Evolutionary conservation across 2,113 vertebrate genomes (phyloP).

Genomic region (Menura novaehollandiae): DNA sequence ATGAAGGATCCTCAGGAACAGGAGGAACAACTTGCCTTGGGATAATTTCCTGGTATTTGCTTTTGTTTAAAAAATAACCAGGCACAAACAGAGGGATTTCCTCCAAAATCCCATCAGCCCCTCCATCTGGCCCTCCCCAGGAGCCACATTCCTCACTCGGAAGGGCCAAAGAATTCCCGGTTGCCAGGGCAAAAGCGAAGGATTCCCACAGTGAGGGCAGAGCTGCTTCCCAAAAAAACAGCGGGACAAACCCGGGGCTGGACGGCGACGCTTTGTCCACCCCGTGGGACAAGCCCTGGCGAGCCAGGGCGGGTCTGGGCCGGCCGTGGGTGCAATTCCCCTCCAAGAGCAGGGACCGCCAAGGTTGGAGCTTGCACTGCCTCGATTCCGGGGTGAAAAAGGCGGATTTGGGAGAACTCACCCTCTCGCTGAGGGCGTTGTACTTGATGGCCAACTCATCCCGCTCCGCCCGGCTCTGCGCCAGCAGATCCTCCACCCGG

Average conservation of each 20-base stretch:
- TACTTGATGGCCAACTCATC: constrained; percentile 97
- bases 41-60: background rate
- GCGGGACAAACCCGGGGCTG: rapidly evolving
- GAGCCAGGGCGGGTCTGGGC: background rate
- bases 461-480: constrained; percentile 88
- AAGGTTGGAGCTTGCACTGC: rapidly evolving
- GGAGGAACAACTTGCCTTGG: rapidly evolving
- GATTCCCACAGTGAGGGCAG: background rate
- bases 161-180: background rate
- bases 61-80: background rate
- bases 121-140: background rate
- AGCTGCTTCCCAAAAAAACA: background rate
- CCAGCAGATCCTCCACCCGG: constrained; percentile 88
- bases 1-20: rapidly evolving
- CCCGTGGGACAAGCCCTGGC: background rate
- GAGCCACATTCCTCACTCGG: background rate
- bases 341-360: rapidly evolving
- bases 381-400: rapidly evolving
- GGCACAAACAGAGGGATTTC: background rate
- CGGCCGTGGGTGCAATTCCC: background rate
- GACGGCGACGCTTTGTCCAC: background rate
- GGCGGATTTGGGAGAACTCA: constrained; percentile 29
- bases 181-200: background rate
- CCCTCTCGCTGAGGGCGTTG: constrained; percentile 87
- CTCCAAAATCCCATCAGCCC: background rate